Percentiles rank a stretch among this genome's conserved stretches.
phyloP scores from a whole-genome alignment of 1,140 invertebrate genomes.

The Zaprionus kolodkinae region DNA sequence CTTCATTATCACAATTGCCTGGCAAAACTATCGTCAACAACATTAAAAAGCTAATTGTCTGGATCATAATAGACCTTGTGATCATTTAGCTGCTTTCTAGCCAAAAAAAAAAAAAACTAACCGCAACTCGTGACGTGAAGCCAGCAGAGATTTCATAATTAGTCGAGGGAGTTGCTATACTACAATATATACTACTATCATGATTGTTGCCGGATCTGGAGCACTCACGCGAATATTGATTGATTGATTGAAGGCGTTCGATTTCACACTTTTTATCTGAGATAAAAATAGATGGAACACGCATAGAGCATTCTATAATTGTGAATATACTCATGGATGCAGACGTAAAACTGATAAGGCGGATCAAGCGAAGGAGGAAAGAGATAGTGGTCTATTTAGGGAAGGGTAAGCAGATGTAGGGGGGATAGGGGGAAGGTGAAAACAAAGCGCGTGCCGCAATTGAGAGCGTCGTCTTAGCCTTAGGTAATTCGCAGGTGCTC shows the following conservation, averaged over 20 bases:
- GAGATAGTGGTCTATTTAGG: conserved; percentile 43
- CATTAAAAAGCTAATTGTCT: not conserved
- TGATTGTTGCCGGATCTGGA: conserved; percentile 17
- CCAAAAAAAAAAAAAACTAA: not conserved
- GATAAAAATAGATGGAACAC: conserved; percentile 54
- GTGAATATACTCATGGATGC: not conserved
- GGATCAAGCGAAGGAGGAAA: not conserved
- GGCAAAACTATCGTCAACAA: conserved; percentile 1
- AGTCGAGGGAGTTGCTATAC: not conserved
- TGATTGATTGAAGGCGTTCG: conserved; percentile 50
- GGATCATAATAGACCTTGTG: not conserved
- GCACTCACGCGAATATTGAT: conserved; percentile 28
- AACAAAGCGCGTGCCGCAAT: conserved; percentile 68
- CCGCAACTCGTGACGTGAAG: not conserved
- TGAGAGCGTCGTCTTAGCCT: conserved; percentile 24
- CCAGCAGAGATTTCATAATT: not conserved
- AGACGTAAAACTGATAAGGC: conserved; percentile 4
- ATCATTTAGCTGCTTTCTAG: conserved; percentile 1
- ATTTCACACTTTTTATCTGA: conserved; percentile 56
- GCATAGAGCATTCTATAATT: conserved; percentile 17
- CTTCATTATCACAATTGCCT: not conserved
- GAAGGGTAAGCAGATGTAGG: not conserved
- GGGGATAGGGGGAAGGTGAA: not conserved
- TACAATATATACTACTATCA: not conserved
- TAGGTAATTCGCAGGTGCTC: conserved; percentile 58